Evolutionary conservation across 2,113 vertebrate species (phyloP).

Genomic region (Oostethus manadensis): DNA sequence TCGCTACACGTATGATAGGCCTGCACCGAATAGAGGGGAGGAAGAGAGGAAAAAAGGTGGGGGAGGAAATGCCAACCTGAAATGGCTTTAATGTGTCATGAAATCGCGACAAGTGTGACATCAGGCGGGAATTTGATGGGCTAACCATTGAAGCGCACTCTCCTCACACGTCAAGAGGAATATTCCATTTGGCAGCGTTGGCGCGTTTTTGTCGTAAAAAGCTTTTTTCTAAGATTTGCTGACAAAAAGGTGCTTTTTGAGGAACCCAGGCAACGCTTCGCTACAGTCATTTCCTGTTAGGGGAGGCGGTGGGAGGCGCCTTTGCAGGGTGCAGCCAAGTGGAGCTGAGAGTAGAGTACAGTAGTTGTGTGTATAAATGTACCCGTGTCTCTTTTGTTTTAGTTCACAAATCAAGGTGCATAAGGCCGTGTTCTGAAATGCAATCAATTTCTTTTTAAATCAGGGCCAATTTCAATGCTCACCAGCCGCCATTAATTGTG

Average conservation of each 20-base stretch:
- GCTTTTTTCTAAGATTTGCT: slow-evolving; percentile 48
- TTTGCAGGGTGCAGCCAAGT: slow-evolving; percentile 4
- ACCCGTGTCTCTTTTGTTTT: too few species aligned
- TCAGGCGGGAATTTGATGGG: slow-evolving; percentile 53
- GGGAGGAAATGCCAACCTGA: slow-evolving; percentile 16
- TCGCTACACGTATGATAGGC: slow-evolving; percentile 16
- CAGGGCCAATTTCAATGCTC: too few species aligned
- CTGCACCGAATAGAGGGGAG: slow-evolving; percentile 3
- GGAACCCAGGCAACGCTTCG: slow-evolving; percentile 25
- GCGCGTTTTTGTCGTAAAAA: slow-evolving; percentile 41
- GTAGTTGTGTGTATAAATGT: too few species aligned
- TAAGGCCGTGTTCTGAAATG: too few species aligned
- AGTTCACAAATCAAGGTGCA: too few species aligned
- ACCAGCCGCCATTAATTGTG: too few species aligned
- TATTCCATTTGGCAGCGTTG: slow-evolving; percentile 61
- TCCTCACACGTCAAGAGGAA: slow-evolving; percentile 44
- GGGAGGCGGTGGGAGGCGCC: slow-evolving; percentile 9
- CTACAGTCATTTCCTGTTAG: slow-evolving; percentile 33
- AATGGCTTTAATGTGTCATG: slow-evolving; percentile 56
- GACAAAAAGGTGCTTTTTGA: slow-evolving; percentile 46
- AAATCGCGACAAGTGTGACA: slow-evolving; percentile 58
- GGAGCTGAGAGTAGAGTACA: not conserved
- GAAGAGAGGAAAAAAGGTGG: not conserved
- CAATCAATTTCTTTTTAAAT: too few species aligned
- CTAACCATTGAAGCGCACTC: slow-evolving; percentile 51